Conservation (phyloP, 2,797 vertebrate genomes). For the Pyrocephalus nanus region DNA sequence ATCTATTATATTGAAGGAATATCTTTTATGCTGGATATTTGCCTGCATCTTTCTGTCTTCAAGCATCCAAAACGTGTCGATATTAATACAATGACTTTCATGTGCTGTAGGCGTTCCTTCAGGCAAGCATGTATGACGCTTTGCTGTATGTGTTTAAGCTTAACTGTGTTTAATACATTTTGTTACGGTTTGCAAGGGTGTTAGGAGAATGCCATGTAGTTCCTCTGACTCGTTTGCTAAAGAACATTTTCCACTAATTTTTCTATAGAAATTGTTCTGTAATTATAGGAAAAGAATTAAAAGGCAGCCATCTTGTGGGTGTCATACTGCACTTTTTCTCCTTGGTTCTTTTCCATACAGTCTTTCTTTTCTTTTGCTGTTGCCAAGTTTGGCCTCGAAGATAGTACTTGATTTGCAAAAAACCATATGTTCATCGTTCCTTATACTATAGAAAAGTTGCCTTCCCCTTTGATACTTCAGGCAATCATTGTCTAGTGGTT, state of each 20-base stretch:
- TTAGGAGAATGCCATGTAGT: not conserved
- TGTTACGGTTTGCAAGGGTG: not conserved
- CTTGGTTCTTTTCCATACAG: not conserved
- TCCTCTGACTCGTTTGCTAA: constrained; percentile 14
- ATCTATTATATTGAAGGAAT: not conserved
- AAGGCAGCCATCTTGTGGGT: constrained; percentile 73
- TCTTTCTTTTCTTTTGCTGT: not conserved
- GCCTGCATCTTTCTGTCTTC: not conserved
- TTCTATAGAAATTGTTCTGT: constrained; percentile 1
- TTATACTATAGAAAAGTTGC: constrained; percentile 16
- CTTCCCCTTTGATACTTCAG: constrained; percentile 20
- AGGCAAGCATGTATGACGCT: not conserved
- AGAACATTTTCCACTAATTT: constrained; percentile 58
- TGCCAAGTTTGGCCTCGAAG: constrained; percentile 2
- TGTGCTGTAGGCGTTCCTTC: not conserved
- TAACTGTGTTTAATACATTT: not conserved
- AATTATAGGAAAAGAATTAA: constrained; percentile 30
- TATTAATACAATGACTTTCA: not conserved
- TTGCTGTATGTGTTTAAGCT: not conserved
- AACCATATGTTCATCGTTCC: not conserved
- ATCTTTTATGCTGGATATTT: not conserved
- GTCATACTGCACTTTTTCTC: constrained; percentile 40
- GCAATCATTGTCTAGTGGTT: not conserved
- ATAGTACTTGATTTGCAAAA: not conserved
- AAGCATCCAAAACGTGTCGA: not conserved